phyloP scores from a whole-genome alignment of 2,113 vertebrate species.

The Paedocypris sp. region DNA sequence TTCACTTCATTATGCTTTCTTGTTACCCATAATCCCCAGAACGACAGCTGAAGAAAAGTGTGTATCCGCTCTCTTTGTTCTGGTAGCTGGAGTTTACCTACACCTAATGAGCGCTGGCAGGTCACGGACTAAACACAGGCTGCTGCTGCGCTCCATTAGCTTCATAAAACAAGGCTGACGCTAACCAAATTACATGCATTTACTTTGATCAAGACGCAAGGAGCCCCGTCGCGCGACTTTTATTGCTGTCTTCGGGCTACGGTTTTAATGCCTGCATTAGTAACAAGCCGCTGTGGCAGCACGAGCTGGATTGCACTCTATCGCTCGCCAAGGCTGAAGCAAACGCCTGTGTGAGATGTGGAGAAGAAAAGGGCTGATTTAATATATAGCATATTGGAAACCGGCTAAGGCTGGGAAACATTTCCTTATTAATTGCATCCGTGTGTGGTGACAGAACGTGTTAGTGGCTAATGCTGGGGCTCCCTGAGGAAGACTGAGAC shows the following conservation, averaged over 20 bases:
- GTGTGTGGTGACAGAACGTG: slow-evolving; percentile 25
- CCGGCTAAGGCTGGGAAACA: slow-evolving; percentile 54
- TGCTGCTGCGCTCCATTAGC: slow-evolving; percentile 63
- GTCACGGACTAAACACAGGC: slow-evolving; percentile 41
- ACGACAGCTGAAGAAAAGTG: slow-evolving; percentile 11
- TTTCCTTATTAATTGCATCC: slow-evolving; percentile 67
- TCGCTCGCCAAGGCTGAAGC: not conserved
- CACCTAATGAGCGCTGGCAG: slow-evolving; percentile 71
- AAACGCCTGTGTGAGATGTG: slow-evolving; percentile 17
- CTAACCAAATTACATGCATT: slow-evolving; percentile 83
- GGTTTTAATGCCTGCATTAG: slow-evolving; percentile 82
- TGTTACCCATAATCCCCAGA: not conserved
- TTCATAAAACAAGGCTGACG: slow-evolving; percentile 62
- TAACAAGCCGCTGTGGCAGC: slow-evolving; percentile 63
- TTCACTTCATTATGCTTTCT: slow-evolving; percentile 25
- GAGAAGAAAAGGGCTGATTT: slow-evolving; percentile 42
- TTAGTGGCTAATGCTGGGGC: slow-evolving; percentile 27
- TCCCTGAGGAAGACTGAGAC: slow-evolving; percentile 16
- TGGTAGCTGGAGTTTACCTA: slow-evolving; percentile 62
- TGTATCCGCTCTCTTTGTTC: slow-evolving; percentile 27
- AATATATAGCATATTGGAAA: slow-evolving; percentile 60
- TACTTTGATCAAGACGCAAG: slow-evolving; percentile 88
- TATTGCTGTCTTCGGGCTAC: slow-evolving; percentile 88
- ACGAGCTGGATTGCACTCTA: slow-evolving; percentile 30
- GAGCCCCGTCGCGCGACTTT: slow-evolving; percentile 71